Percentiles rank a stretch among this genome's conserved stretches.
Evolutionary conservation across 2,113 vertebrate genomes (phyloP).

Genomic region (Columbina picui): DNA sequence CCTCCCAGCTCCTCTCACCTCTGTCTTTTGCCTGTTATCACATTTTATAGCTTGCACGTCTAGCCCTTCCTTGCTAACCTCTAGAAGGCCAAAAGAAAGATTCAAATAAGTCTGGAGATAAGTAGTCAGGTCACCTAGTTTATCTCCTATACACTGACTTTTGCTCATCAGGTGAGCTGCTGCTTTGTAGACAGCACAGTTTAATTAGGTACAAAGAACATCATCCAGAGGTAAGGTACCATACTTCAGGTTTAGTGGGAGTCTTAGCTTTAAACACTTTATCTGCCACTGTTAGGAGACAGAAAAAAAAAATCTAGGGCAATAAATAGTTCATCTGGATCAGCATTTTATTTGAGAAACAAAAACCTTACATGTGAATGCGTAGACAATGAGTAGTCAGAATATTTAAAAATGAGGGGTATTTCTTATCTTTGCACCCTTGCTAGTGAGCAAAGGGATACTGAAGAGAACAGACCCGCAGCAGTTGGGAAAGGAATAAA

Average conservation of each 20-base stretch:
- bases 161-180: not conserved
- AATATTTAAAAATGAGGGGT: not conserved
- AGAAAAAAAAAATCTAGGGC: not conserved
- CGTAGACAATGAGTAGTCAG: not conserved
- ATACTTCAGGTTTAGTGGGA: not conserved
- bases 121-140: not conserved
- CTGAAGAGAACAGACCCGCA: not conserved
- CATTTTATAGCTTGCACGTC: not conserved
- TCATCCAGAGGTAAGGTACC: not conserved
- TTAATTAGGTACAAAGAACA: not conserved
- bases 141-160: not conserved
- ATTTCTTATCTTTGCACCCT: not conserved
- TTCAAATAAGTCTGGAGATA: not conserved
- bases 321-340: not conserved
- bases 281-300: not conserved
- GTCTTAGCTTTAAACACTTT: not conserved
- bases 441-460: not conserved
- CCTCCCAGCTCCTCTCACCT: not conserved
- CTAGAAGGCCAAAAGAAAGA: not conserved
- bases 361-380: rapidly evolving
- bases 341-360: not conserved
- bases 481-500: not conserved
- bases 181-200: not conserved
- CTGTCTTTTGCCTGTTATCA: not conserved
- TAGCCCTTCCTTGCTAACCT: not conserved